A percentile compares a stretch with the other conserved stretches of the same genome.
These are phyloP conservation scores for Pteruthius melanotis DNA, from an alignment of 2,113 vertebrate species.

Conservation along the genomic window DNA sequence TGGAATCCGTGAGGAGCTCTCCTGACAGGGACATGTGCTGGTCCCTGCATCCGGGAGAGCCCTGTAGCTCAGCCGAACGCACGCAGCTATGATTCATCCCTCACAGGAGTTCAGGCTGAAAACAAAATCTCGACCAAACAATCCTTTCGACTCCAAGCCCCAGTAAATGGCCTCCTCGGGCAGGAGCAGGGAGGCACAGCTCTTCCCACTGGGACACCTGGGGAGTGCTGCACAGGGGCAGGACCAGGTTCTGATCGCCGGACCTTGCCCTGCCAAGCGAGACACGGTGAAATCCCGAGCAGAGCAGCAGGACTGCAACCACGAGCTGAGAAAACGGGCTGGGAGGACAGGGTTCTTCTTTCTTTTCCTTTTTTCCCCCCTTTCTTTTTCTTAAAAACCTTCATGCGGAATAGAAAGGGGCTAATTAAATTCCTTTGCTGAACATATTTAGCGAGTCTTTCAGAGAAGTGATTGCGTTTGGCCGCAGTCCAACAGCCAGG, in stretches of 20 bases:
- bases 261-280: rapidly evolving
- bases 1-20: not conserved
- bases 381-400: not conserved
- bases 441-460: slow-evolving; percentile 59
- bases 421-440: slow-evolving; percentile 64
- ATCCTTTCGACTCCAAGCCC: not conserved
- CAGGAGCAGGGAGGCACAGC: not conserved
- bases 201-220: not conserved
- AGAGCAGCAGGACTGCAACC: not conserved
- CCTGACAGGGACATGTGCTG: not conserved
- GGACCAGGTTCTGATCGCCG: not conserved
- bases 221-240: rapidly evolving
- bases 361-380: not conserved
- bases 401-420: slow-evolving; percentile 42
- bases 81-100: not conserved
- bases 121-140: not conserved
- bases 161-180: not conserved
- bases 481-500: slow-evolving; percentile 7
- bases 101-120: not conserved
- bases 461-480: slow-evolving; percentile 40
- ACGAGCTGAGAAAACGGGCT: not conserved
- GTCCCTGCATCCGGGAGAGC: not conserved
- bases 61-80: not conserved
- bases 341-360: not conserved
- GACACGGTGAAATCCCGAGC: rapidly evolving